Percentiles rank a stretch among this genome's conserved stretches.
Conservation (phyloP, 2,888 invertebrate species). For the Eupithecia exiguata region DNA sequence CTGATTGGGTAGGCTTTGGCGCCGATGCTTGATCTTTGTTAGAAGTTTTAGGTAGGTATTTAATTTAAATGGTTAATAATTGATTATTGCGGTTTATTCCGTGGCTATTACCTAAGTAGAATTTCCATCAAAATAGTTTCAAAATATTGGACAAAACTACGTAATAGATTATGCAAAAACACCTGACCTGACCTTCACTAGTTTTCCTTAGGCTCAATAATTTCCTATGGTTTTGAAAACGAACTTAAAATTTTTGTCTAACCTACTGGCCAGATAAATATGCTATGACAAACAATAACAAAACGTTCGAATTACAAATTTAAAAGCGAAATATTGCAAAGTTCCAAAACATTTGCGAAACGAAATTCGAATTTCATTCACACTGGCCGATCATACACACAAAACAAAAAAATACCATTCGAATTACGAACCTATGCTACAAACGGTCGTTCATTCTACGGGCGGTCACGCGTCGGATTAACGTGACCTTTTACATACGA, state of each 20-base stretch:
- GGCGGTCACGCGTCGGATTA: conserved; percentile 76
- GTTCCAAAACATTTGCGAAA: neutral
- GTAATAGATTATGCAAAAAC: too few species aligned
- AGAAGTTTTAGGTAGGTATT: neutral
- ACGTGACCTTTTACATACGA: conserved; percentile 76
- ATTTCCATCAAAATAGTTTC: neutral
- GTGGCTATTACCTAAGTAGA: neutral
- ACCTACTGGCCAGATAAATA: neutral
- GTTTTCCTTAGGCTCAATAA: too few species aligned
- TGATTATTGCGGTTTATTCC: too few species aligned
- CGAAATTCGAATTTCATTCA: neutral
- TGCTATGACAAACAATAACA: neutral
- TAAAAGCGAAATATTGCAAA: neutral
- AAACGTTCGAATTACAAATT: neutral
- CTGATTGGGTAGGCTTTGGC: conserved; percentile 31
- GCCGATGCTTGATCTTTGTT: conserved; percentile 18
- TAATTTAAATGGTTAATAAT: neutral
- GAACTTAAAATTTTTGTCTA: too few species aligned
- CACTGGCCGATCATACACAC: neutral
- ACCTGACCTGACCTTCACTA: too few species aligned
- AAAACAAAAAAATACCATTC: neutral
- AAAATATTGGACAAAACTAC: neutral
- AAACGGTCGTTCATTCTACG: conserved; percentile 59
- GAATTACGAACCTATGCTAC: neutral
- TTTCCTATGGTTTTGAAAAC: neutral